phyloP scores from a whole-genome alignment of 2,113 vertebrate genomes.

The Cichladusa arquata region DNA sequence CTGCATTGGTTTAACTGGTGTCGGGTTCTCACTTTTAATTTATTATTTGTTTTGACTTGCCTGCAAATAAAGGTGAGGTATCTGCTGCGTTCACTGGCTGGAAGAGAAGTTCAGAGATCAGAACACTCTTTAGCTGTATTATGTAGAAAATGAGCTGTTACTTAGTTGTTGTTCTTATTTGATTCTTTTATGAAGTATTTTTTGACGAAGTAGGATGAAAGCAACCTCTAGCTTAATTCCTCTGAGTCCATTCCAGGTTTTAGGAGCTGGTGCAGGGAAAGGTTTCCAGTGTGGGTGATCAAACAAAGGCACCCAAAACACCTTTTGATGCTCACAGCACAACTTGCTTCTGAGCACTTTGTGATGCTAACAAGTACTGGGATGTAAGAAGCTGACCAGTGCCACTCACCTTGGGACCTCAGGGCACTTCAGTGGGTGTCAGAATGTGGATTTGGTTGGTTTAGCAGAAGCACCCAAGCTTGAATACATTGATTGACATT shows the following conservation, averaged over 20 bases:
- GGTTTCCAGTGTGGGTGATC: background rate
- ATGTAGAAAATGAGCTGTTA: background rate
- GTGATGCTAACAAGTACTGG: background rate
- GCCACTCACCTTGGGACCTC: background rate
- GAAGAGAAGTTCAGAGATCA: background rate
- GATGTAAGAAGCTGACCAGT: background rate
- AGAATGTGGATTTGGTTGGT: background rate
- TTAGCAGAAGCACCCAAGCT: background rate
- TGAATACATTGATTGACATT: background rate
- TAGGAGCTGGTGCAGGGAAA: constrained; percentile 29
- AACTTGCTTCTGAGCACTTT: background rate
- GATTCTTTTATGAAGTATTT: constrained; percentile 18
- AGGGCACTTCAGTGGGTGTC: background rate
- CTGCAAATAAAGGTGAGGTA: background rate
- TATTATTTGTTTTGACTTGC: background rate
- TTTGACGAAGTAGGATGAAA: constrained; percentile 30
- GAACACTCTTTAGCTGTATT: constrained; percentile 22
- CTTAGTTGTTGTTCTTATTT: constrained; percentile 15
- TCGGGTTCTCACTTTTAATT: background rate
- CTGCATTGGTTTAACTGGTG: background rate
- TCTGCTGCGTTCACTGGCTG: background rate
- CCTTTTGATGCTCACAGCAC: background rate
- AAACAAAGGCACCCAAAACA: background rate
- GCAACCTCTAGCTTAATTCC: constrained; percentile 48
- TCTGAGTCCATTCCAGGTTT: constrained; percentile 32